Evolutionary conservation across 2,888 invertebrate species (phyloP).

Genomic region (Clanis bilineata): DNA sequence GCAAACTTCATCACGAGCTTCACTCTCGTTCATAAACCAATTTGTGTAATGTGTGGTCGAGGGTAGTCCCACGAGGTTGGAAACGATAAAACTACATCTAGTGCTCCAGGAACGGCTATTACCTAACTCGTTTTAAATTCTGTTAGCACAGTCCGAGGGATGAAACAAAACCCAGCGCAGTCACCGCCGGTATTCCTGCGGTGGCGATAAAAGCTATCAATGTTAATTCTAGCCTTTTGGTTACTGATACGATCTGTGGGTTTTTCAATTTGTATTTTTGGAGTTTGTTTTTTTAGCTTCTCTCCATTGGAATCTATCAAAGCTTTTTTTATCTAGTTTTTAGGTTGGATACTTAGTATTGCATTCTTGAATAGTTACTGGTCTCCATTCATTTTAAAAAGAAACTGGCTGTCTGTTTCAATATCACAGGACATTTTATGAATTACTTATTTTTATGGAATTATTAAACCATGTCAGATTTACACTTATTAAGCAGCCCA

Average conservation of each 20-base stretch:
- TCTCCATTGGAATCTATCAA: too few species aligned
- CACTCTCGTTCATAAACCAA: not conserved
- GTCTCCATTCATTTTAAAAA: too few species aligned
- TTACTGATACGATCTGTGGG: not conserved
- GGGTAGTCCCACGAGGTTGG: not conserved
- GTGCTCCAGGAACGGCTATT: not conserved
- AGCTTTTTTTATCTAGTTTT: too few species aligned
- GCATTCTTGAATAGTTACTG: too few species aligned
- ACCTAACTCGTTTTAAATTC: not conserved
- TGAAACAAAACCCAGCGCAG: slow-evolving; percentile 19
- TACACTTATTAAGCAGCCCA: too few species aligned
- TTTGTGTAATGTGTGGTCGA: not conserved
- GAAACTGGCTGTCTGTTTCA: too few species aligned
- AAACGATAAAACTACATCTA: not conserved
- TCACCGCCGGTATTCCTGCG: not conserved
- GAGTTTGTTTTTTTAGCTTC: not conserved
- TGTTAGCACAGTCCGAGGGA: not conserved
- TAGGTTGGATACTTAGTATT: too few species aligned
- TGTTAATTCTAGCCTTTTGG: not conserved
- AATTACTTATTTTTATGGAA: too few species aligned
- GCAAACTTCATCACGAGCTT: not conserved
- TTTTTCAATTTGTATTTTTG: not conserved
- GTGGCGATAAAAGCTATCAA: not conserved
- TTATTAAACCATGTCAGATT: too few species aligned
- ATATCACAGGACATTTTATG: too few species aligned